A percentile compares a stretch with the other conserved stretches of the same genome.
These are phyloP conservation scores for Cylas formicarius DNA, from an alignment of 1,140 invertebrate genomes.

Conservation along the genomic window DNA sequence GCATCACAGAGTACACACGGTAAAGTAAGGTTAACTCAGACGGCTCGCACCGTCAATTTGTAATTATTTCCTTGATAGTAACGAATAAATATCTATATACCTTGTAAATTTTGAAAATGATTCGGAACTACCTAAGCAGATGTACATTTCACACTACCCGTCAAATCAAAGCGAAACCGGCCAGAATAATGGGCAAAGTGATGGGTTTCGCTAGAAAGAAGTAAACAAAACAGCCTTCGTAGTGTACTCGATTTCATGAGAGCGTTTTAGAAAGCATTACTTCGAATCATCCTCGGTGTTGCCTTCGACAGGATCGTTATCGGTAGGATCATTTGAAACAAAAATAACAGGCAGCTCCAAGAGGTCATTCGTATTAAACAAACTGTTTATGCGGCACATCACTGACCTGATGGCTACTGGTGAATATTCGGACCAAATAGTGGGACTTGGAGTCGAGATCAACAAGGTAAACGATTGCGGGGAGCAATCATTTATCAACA, in stretches of 20 bases:
- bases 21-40: no score
- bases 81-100: no score
- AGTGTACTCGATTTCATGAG: neutral
- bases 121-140: no score
- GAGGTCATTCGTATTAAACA: slow-evolving; percentile 59
- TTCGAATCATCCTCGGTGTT: slow-evolving; percentile 13
- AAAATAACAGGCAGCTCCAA: slow-evolving; percentile 23
- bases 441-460: slow-evolving; percentile 61
- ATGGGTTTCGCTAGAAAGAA: slow-evolving; percentile 20
- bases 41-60: no score
- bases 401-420: slow-evolving; percentile 67
- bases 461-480: slow-evolving; percentile 45
- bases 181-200: slow-evolving; percentile 21
- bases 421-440: slow-evolving; percentile 49
- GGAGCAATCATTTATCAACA: slow-evolving; percentile 13
- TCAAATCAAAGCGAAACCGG: slow-evolving; percentile 3
- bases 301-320: slow-evolving; percentile 13
- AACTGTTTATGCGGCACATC: slow-evolving; percentile 71
- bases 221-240: slow-evolving; percentile 7
- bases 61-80: no score
- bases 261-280: slow-evolving; percentile 24
- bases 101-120: no score
- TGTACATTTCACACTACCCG: slow-evolving; percentile 3
- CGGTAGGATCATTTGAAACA: slow-evolving; percentile 14
- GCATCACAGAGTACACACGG: no score